Evolutionary conservation across 2,797 vertebrate species (phyloP), one percentile per base, ranked within the genome.

Genomic region (Euphonia xanthogaster): DNA sequence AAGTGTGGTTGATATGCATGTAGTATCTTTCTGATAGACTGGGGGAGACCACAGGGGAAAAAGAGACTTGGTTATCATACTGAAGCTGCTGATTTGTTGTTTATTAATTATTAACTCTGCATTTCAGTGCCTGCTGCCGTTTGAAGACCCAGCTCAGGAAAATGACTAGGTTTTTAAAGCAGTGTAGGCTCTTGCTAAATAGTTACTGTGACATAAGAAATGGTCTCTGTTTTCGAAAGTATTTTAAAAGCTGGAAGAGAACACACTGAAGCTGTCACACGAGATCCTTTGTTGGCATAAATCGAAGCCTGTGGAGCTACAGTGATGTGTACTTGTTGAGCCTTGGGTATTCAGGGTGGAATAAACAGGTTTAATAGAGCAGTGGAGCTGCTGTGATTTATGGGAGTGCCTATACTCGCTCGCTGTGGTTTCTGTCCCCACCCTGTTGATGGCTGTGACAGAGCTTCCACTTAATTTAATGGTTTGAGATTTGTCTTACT

Each of bases 61-160:
- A 93, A 31, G 68, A 94, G 81, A 31, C 72, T 90, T 81, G 74
- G 65, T 92, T 92, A 88, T 96, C 83, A 77, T 86, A 91, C 76
- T 55, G 89, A 89, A 88, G 79, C 77, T 88, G 73, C 83, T 93
- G 72, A 53, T 90, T 77, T 92, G 95, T 90, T 86, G 53, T 90
- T 93, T 87, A 84, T 97, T 96, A 97, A 96, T 96, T 96, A 91
- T 94, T 96, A 92, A 93, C 15, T 4, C 57, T 65, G 77, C 50
- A 58, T 92, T 77, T 89, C 91, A 89, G 65, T 63, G 68, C 71
- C 61, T 95, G 63, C 53, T 87, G 68, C 79, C 33, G 28, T 67
- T 89, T 77, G 82, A 72, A 67, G 83, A 93, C 18, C 31, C 18
- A 54, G 65, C 61, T 40, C 39, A 44, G 60, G 77, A 76, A 88